These are phyloP conservation scores for Resseliella maxima DNA, from an alignment of 2,888 invertebrate genomes.

Conservation along the genomic window DNA sequence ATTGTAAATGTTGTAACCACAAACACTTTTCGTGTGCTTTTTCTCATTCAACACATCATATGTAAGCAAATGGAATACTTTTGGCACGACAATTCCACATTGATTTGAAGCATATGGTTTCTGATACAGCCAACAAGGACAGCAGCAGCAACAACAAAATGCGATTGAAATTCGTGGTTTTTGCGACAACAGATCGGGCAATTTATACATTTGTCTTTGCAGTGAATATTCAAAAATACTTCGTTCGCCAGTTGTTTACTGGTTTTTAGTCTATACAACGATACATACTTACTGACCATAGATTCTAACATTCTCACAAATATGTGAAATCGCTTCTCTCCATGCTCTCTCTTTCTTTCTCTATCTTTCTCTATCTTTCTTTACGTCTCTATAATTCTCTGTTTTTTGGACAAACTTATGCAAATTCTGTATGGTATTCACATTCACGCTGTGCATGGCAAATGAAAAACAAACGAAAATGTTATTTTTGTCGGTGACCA, in stretches of 20 bases:
- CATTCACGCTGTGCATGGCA: too few species aligned
- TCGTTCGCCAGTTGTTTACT: neutral
- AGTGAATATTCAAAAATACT: neutral
- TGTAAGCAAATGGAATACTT: neutral
- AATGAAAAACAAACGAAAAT: neutral
- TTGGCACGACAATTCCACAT: neutral
- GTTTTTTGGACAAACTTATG: too few species aligned
- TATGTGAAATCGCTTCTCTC: too few species aligned
- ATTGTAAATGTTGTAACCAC: neutral
- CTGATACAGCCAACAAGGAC: too few species aligned
- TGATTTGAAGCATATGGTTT: neutral
- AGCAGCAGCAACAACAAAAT: neutral
- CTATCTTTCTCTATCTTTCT: too few species aligned
- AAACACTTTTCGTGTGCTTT: neutral
- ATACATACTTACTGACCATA: neutral
- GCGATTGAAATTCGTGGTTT: slow-evolving; percentile 37
- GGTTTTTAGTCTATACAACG: neutral
- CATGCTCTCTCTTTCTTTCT: too few species aligned
- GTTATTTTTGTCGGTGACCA: slow-evolving; percentile 29
- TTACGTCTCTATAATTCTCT: too few species aligned
- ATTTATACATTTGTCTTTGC: neutral
- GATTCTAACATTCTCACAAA: too few species aligned
- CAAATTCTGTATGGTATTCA: neutral
- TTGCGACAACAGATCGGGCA: neutral
- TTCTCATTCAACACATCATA: slow-evolving; percentile 1